Conservation (phyloP, 2,888 invertebrate species). For the Noctua pronuba region DNA sequence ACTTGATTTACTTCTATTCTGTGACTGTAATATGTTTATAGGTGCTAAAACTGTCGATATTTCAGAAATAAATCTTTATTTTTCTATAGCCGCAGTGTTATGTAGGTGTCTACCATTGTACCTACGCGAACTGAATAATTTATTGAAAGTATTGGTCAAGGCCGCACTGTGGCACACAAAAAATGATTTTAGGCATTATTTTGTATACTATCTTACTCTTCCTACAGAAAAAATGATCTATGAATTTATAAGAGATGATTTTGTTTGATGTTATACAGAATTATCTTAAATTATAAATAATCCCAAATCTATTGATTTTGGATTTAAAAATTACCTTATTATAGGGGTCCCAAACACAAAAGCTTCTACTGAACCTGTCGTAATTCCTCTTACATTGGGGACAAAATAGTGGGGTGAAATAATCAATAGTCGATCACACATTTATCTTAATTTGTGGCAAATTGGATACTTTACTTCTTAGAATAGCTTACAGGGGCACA, state of each 20-base stretch:
- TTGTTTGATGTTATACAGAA: background rate
- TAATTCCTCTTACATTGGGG: conserved; percentile 46
- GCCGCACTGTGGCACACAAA: conserved; percentile 45
- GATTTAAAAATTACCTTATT: background rate
- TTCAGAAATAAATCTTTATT: conserved; percentile 61
- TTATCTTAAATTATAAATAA: background rate
- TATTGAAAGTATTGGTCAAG: conserved; percentile 64
- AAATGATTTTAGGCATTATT: conserved; percentile 18
- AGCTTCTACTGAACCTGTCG: background rate
- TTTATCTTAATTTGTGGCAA: conserved; percentile 64
- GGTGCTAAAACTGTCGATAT: conserved; percentile 48
- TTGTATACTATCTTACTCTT: background rate
- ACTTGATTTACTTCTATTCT: conserved; percentile 15
- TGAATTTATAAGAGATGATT: background rate
- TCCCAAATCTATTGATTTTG: background rate
- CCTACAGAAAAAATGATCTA: background rate
- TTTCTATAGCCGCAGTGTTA: conserved; percentile 38
- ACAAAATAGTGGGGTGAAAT: conserved; percentile 55
- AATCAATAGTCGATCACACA: conserved; percentile 63
- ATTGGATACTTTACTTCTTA: conserved; percentile 48
- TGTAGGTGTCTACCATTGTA: conserved; percentile 52
- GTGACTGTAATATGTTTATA: conserved; percentile 29
- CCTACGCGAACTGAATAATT: conserved; percentile 66
- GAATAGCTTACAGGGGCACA: conserved; percentile 5
- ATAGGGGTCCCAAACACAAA: conserved; percentile 19